Conservation (phyloP, 2,797 vertebrate species). For the Hipposideros larvatus region DNA sequence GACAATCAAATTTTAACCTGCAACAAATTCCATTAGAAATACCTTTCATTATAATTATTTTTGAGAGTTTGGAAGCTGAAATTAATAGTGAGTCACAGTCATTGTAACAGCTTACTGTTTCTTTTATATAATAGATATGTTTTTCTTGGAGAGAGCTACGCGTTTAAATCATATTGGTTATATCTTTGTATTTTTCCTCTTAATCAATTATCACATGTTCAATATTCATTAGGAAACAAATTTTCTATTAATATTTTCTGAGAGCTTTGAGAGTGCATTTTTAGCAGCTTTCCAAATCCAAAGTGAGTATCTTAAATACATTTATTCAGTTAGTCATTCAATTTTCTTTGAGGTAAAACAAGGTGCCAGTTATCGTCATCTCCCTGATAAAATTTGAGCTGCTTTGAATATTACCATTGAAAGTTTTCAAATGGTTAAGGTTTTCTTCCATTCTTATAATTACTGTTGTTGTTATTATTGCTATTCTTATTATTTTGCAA, state of each 20-base stretch:
- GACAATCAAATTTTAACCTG: conserved; percentile 25
- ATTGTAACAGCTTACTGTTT: not conserved
- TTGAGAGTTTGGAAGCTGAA: conserved; percentile 35
- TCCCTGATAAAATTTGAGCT: not conserved
- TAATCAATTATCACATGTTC: not conserved
- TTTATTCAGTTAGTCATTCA: not conserved
- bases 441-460: not conserved
- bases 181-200: not conserved
- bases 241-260: not conserved
- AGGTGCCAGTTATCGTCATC: not conserved
- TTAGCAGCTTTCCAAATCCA: not conserved
- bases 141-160: not conserved
- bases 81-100: conserved; percentile 41
- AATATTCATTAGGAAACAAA: not conserved
- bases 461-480: too few species aligned
- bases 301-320: not conserved
- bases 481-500: not conserved
- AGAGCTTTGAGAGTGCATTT: not conserved
- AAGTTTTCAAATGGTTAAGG: not conserved
- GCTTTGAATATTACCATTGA: not conserved
- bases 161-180: not conserved
- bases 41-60: conserved; percentile 26
- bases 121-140: not conserved
- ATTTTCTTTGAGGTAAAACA: not conserved
- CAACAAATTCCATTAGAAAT: conserved; percentile 44